Base-by-base conservation (phyloP, 1,140 invertebrate genomes). In the Diploscapter pachys region DNA sequence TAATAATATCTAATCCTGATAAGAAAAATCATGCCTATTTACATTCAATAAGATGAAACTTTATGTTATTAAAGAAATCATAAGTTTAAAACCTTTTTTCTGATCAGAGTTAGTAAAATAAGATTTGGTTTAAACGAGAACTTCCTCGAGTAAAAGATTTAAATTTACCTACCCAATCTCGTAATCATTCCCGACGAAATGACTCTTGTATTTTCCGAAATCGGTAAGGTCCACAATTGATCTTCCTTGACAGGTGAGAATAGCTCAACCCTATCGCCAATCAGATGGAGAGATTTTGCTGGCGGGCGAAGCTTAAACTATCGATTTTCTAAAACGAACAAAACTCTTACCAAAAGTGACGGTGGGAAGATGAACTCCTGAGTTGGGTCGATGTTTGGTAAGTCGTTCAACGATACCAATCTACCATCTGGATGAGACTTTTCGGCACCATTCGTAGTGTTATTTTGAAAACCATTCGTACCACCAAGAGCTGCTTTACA, bases 361-460 rank as follows among this genome's bases (percentile, higher is more conserved):
- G 93, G 92, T 62, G 94, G 94, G 87, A 96, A 96, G 80, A 96
- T 95, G 0, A 92, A 91, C 87, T 96, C 94, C 85, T 96, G 93
- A 9, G 91, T 89, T 4, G 91, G 86, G 87, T 95, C 92, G 73
- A 92, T 91, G 0, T 91, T 92, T 54, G 88, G 85, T 85, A 93
- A 93, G 82, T 91, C 88, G 13, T 88, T 90, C 50, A 88, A 83
- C 80, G 90, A 86, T 82, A 92, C 91, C 11, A 81, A 56, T 49
- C 72, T 72, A 4, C 78, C 53, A 59, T 80, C 69, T 69, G 31
- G 31, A 31, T 31, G 31, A 31, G 31, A 31, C 31, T 61, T 63
- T 59, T 74, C 73, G 3, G n/a, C 55, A 61, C 53, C 55, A 50
- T 13, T 70, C 31, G 68, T 61, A 4, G 4, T 49, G 5, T 70